Evolutionary conservation across 2,888 invertebrate species (phyloP).

Genomic region (Drosophila lacicola): DNA sequence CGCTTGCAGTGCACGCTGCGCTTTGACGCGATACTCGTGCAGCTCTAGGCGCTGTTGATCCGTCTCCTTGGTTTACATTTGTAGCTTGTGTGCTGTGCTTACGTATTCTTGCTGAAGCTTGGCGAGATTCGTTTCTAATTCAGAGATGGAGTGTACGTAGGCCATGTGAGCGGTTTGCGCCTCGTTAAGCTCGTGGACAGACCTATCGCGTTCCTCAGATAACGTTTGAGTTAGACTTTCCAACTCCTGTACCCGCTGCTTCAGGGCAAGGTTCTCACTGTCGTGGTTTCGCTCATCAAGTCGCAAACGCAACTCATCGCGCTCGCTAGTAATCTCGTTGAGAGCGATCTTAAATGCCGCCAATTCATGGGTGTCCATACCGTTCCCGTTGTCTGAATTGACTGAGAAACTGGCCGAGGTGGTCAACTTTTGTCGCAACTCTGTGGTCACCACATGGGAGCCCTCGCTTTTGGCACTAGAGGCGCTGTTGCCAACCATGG

Average conservation of each 20-base stretch:
- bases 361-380: constrained; percentile 71
- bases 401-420: constrained; percentile 55
- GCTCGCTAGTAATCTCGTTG: constrained; percentile 77
- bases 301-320: constrained; percentile 79
- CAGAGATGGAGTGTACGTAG: constrained; percentile 83
- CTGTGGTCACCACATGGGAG: constrained; percentile 42
- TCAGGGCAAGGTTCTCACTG: constrained; percentile 68
- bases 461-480: constrained; percentile 65
- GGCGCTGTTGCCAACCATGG: constrained; percentile 38
- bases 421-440: constrained; percentile 51
- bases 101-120: constrained; percentile 85
- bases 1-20: constrained; percentile 90
- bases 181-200: constrained; percentile 65
- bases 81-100: constrained; percentile 86
- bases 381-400: constrained; percentile 26
- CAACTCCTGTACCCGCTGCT: constrained; percentile 70
- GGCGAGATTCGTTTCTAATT: constrained; percentile 83
- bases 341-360: constrained; percentile 82
- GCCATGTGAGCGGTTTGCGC: constrained; percentile 66
- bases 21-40: constrained; percentile 91
- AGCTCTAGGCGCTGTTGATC: constrained; percentile 87
- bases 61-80: constrained; percentile 85
- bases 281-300: constrained; percentile 70
- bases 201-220: constrained; percentile 74
- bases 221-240: constrained; percentile 65